Evolutionary conservation across 2,113 vertebrate genomes (phyloP).

Genomic region (Donacobius atricapilla): DNA sequence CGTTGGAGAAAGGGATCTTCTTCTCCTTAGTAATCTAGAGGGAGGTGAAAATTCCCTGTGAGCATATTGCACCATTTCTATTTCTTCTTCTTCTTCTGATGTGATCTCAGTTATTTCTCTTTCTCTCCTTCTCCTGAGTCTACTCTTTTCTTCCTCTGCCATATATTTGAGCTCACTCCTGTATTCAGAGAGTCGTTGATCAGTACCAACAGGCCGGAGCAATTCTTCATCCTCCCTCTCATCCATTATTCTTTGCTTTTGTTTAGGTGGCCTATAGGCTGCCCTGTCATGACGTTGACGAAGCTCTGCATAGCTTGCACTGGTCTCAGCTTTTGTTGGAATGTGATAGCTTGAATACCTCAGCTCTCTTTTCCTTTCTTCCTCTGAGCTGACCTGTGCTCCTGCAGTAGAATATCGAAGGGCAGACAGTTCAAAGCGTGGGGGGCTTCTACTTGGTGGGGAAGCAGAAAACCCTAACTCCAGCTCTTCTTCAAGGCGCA

Average conservation of each 20-base stretch:
- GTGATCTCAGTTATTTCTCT: slow-evolving; percentile 75
- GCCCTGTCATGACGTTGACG: slow-evolving; percentile 86
- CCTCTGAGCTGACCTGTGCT: slow-evolving; percentile 74
- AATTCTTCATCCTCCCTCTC: slow-evolving; percentile 93
- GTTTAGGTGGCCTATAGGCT: slow-evolving; percentile 80
- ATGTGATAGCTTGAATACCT: slow-evolving; percentile 88
- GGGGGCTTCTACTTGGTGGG: slow-evolving; percentile 90
- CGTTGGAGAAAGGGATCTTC: slow-evolving; percentile 93
- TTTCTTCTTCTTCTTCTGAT: slow-evolving; percentile 75
- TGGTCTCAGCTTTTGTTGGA: slow-evolving; percentile 87
- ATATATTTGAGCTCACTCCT: slow-evolving; percentile 87
- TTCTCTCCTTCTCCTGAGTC: slow-evolving; percentile 76
- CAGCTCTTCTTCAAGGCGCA: slow-evolving; percentile 91
- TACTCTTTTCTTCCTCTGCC: slow-evolving; percentile 86
- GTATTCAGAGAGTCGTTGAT: slow-evolving; percentile 84
- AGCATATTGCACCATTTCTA: slow-evolving; percentile 76
- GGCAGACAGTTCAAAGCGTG: slow-evolving; percentile 89
- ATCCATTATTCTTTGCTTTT: slow-evolving; percentile 86
- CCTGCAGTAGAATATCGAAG: slow-evolving; percentile 82
- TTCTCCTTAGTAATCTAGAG: slow-evolving; percentile 83
- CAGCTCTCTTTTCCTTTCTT: slow-evolving; percentile 75
- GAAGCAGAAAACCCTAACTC: slow-evolving; percentile 92
- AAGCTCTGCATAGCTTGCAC: slow-evolving; percentile 86
- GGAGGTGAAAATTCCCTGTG: slow-evolving; percentile 75
- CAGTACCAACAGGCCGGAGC: slow-evolving; percentile 83